Base-by-base conservation (phyloP, 2,797 vertebrate species). In the Cyclopterus lumpus region DNA sequence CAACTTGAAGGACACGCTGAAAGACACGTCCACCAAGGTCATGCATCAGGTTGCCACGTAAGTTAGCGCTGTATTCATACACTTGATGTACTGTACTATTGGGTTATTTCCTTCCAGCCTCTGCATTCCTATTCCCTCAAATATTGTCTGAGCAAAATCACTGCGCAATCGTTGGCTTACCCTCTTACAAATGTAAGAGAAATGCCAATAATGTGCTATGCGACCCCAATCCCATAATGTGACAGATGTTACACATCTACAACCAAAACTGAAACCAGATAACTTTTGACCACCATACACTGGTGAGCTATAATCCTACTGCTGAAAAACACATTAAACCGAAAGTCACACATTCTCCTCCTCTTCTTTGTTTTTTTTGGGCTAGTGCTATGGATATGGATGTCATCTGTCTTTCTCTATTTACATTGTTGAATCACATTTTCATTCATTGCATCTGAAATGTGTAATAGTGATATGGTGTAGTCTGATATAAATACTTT, bases 41-140 rank as follows among this genome's bases (percentile, higher is more conserved):
- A 98, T 99, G 95, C 96, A 98, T 57, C 98, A 99, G 88, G 98
- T 99, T 44, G 94, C 97, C 94, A 99, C 97, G 98, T 99, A 94
- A 78, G 89, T 93, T 11, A 53, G 51, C 0, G 0, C 34, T 59
- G 11, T 12, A 9, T 53, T 75, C 11, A 60, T 3, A n/a, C 12
- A 34, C 53, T 34, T 30, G 4, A 20, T 30, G 8, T 18, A 2
- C 28, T 54, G 16, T 4, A 28, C 5, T 40, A 8, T 11, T 53
- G 22, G 8, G 2, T 38, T 7, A 3, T 55, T 24, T 20, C 18
- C 53, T 11, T 36, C 15, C 14, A 5, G 22, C 30, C 32, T 5
- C 30, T 64, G n/a, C 5, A 15, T 64, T n/a, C 3, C 11, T 55
- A 9, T 46, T n/a, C n/a, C 11, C 11, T n/a, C n/a, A n/a, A n/a